phyloP scores from a whole-genome alignment of 2,888 invertebrate species.

The Azorinus chamasolen region DNA sequence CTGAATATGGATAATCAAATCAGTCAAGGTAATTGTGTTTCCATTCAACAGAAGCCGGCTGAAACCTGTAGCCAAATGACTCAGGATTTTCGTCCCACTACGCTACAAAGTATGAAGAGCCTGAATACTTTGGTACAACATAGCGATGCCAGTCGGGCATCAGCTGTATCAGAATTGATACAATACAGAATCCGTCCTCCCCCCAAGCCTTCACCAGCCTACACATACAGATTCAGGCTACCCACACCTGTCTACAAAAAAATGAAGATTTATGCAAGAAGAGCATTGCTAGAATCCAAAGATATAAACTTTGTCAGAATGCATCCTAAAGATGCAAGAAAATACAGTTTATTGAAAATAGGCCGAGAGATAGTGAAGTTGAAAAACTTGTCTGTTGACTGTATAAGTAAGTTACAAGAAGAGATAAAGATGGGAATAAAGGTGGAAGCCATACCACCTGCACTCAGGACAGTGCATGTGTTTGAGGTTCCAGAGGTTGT shows the following conservation, averaged over 20 bases:
- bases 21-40: too few species aligned
- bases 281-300: too few species aligned
- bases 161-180: constrained; percentile 19
- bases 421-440: constrained; percentile 40
- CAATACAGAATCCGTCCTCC: constrained; percentile 40
- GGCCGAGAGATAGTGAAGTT: constrained; percentile 77
- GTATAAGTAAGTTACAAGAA: constrained; percentile 41
- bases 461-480: constrained; percentile 29
- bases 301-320: constrained; percentile 69
- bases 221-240: constrained; percentile 80
- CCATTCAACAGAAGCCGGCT: too few species aligned
- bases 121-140: constrained; percentile 41
- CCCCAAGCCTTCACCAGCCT: constrained; percentile 59
- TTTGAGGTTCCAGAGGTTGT: constrained; percentile 10
- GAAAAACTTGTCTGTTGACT: constrained; percentile 63
- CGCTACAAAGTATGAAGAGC: constrained; percentile 39
- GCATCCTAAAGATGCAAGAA: constrained; percentile 83
- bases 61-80: too few species aligned
- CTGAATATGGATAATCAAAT: constrained; percentile 1
- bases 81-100: constrained; percentile 36
- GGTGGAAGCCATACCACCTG: constrained; percentile 50
- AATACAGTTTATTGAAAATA: constrained; percentile 81
- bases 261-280: constrained; percentile 60
- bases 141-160: not conserved
- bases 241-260: constrained; percentile 78